Evolutionary conservation across 2,113 vertebrate species (phyloP), one percentile per base, ranked within the genome.

Genomic region (Micromys minutus): DNA sequence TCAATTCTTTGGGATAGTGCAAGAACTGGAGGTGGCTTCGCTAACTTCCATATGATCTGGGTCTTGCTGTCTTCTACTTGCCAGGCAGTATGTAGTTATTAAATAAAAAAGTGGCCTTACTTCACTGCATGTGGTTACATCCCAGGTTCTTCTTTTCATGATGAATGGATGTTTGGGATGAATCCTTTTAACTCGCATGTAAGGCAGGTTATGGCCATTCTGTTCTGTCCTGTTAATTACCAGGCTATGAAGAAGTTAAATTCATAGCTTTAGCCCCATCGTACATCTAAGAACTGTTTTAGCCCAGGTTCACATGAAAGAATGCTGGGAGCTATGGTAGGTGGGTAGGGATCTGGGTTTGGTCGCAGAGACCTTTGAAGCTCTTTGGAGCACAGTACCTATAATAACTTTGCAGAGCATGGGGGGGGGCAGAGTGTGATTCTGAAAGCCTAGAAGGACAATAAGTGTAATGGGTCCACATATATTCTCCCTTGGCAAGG

Each of bases 81-180:
- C n/a, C 57, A 69, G 89, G 21, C 7, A 76, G 19, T 19, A n/a
- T 0, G 0, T 1, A 0, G 71, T 42, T 47, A 4, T 55, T 52
- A 63, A 16, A 13, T 34, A 3, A 3, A 36, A 31, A 77, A 75
- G 74, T 4, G 3, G 26, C 13, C n/a, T 39, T 29, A 42, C 11
- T 10, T 36, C 9, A 12, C 0, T 34, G 63, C 13, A 1, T 11
- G 12, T 16, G 4, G 1, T 0, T 26, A 39, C 0, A 57, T 0
- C 0, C 1, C 26, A 12, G 21, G 4, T 12, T 34, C 39, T 65
- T 15, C 1, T 26, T 55, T 7, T 9, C 31, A 59, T 45, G 17
- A 5, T 42, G 42, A 2, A 22, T 31, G 9, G 42, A 31, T 19
- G 12, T 39, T 63, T 24, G 8, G 19, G 45, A 22, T 2, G 31